A percentile compares a stretch with the other conserved stretches of the same genome.
Evolutionary conservation across 2,797 vertebrate species (phyloP).

Genomic region (Cynodonichthys magdalenae): DNA sequence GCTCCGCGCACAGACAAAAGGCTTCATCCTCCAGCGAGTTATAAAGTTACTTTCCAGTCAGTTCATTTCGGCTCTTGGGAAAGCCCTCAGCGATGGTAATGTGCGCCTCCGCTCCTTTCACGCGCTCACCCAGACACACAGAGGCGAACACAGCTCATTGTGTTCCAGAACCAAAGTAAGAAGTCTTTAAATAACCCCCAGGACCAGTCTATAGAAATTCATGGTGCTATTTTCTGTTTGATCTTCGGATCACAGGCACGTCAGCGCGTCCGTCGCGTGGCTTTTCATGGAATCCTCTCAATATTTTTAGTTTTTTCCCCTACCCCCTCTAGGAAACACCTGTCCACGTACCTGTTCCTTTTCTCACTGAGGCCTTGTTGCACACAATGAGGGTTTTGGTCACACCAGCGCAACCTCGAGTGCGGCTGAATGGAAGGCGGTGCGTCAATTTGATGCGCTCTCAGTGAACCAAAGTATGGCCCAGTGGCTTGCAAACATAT

Average conservation of each 20-base stretch:
- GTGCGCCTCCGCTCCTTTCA: conserved; percentile 82
- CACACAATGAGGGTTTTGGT: conserved; percentile 58
- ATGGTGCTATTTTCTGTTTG: conserved; percentile 77
- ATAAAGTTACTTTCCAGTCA: conserved; percentile 88
- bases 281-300: conserved; percentile 51
- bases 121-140: conserved; percentile 78
- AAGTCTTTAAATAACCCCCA: conserved; percentile 78
- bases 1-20: conserved; percentile 73
- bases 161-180: conserved; percentile 75
- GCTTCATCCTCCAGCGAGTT: conserved; percentile 86
- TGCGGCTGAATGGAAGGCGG: conserved; percentile 77
- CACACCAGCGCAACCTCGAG: conserved; percentile 53
- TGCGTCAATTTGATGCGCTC: conserved; percentile 82
- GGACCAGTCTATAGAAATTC: conserved; percentile 85
- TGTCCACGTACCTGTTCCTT: conserved; percentile 25
- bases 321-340: conserved; percentile 64
- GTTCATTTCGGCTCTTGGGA: conserved; percentile 83
- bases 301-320: conserved; percentile 55
- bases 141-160: conserved; percentile 80
- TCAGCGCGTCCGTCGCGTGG: conserved; percentile 77
- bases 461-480: conserved; percentile 39
- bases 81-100: conserved; percentile 88
- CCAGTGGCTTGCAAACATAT: conserved; percentile 44
- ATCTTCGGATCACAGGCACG: conserved; percentile 79
- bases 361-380: conserved; percentile 34